Evolutionary conservation across 1,140 invertebrate genomes (phyloP).

Genomic region (Pollicipes pollicipes): DNA sequence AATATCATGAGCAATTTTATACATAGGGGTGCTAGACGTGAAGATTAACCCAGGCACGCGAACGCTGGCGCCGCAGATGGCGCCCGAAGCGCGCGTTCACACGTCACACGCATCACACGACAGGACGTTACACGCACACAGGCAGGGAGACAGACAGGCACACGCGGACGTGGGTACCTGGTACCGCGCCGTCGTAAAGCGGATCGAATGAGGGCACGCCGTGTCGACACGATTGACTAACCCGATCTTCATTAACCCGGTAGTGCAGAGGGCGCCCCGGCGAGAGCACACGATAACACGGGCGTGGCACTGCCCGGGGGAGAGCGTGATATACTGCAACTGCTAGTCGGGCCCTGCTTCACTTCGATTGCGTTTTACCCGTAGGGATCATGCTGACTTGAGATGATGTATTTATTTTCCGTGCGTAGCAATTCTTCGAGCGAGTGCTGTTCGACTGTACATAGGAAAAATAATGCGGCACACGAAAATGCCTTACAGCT

Average conservation of each 20-base stretch:
- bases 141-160: not conserved
- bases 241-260: not conserved
- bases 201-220: too few relatives aligned
- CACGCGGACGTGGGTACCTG: too few relatives aligned
- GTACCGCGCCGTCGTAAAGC: too few relatives aligned
- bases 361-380: conserved; percentile 1
- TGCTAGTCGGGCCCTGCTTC: not conserved
- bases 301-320: too few relatives aligned
- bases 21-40: not conserved
- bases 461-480: not conserved
- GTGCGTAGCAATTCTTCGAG: not conserved
- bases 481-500: not conserved
- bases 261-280: not conserved
- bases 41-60: not conserved
- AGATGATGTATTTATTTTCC: not conserved
- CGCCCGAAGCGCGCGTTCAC: too few relatives aligned
- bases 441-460: not conserved
- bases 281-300: too few relatives aligned
- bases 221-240: not conserved
- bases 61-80: too few relatives aligned
- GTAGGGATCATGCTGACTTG: not conserved
- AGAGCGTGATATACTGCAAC: not conserved
- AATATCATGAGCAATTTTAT: conserved; percentile 1
- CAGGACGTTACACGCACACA: too few relatives aligned
- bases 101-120: too few relatives aligned